Evolutionary conservation across 1,140 invertebrate species (phyloP).

Genomic region (Temnothorax nylanderi): DNA sequence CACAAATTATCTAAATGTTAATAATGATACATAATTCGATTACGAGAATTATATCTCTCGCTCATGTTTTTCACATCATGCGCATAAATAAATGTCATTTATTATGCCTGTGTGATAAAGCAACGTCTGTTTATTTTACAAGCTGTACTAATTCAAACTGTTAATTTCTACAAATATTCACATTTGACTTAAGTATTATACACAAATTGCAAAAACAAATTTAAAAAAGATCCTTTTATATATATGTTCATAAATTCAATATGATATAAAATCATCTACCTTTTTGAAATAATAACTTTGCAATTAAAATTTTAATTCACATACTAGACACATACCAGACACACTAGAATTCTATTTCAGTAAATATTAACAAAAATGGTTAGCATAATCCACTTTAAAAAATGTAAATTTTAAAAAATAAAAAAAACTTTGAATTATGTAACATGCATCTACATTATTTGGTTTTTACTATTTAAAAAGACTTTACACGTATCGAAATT

Average conservation of each 20-base stretch:
- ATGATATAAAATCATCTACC: background rate
- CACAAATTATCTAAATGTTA: slow-evolving; percentile 62
- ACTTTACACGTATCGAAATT: background rate
- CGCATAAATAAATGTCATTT: slow-evolving; percentile 14
- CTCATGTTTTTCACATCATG: background rate
- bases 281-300: background rate
- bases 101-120: background rate
- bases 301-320: background rate
- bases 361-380: background rate
- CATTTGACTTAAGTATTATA: background rate
- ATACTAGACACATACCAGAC: background rate
- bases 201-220: background rate
- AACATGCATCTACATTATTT: background rate
- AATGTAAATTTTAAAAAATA: background rate
- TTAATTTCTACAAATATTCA: slow-evolving; percentile 19
- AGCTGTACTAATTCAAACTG: background rate
- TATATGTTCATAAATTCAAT: background rate
- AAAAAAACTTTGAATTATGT: background rate
- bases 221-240: background rate
- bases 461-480: background rate
- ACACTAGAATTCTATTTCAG: background rate
- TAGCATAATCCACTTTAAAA: background rate
- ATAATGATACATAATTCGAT: slow-evolving; percentile 41
- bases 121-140: background rate
- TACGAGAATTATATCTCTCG: slow-evolving; percentile 60